Evolutionary conservation across 1,140 invertebrate genomes (phyloP).

Genomic region (Goniozus legneri): DNA sequence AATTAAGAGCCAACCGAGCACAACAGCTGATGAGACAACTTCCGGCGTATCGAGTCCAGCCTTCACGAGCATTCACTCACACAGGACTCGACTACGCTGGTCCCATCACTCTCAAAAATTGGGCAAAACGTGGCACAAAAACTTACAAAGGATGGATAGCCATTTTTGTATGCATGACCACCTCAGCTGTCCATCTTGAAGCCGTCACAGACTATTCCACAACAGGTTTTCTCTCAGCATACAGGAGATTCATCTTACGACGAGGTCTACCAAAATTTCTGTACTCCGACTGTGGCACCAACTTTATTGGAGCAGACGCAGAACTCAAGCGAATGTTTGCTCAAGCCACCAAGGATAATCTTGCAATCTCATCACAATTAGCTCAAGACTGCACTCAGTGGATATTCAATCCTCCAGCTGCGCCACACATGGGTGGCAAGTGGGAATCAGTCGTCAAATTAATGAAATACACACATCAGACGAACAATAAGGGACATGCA

Average conservation of each 20-base stretch:
- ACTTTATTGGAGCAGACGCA: conserved; percentile 31
- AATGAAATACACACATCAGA: conserved; percentile 16
- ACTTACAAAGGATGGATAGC: conserved; percentile 19
- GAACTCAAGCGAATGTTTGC: conserved; percentile 16
- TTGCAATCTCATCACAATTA: not conserved
- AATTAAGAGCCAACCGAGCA: not conserved
- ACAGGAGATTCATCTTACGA: conserved; percentile 19
- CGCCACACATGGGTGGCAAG: too few species aligned
- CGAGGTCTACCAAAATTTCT: conserved; percentile 20
- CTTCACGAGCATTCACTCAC: not conserved
- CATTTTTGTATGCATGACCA: conserved; percentile 21
- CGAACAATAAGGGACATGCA: conserved; percentile 14
- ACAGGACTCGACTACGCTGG: conserved; percentile 1
- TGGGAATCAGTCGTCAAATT: conserved; percentile 29
- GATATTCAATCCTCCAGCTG: conserved; percentile 7
- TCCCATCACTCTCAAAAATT: conserved; percentile 2
- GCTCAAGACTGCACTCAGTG: not conserved
- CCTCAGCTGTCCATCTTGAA: conserved; percentile 31
- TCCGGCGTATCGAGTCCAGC: not conserved
- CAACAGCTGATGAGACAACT: not conserved
- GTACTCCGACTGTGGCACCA: conserved; percentile 37
- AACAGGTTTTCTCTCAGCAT: conserved; percentile 18
- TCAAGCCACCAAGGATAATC: not conserved
- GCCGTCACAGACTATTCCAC: conserved; percentile 23
- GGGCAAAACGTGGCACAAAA: not conserved